Percentiles rank a stretch among this genome's conserved stretches.
Conservation (phyloP, 2,113 vertebrate species). For the Carassius carassius region DNA sequence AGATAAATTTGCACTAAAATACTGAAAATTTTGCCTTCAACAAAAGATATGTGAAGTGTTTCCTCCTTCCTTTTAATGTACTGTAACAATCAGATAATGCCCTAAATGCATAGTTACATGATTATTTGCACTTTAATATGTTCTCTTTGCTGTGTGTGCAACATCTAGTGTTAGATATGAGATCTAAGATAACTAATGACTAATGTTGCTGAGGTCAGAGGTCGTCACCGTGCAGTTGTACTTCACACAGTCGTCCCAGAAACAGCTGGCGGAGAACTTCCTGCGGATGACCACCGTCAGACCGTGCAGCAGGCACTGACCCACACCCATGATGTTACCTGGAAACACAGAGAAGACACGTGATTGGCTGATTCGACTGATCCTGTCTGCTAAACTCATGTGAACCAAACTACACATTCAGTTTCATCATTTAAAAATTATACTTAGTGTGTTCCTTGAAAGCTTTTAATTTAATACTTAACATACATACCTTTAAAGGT, state of each 20-base stretch:
- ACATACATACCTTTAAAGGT: neutral
- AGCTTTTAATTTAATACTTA: neutral
- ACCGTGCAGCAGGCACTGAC: constrained; percentile 86
- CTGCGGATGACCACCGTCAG: constrained; percentile 82
- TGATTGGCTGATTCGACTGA: too few relatives aligned
- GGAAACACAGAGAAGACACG: constrained; percentile 2
- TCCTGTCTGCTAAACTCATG: neutral
- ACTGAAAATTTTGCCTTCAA: neutral
- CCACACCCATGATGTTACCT: constrained; percentile 88
- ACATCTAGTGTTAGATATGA: neutral
- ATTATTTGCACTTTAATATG: neutral
- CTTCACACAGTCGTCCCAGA: constrained; percentile 88
- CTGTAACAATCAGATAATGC: neutral
- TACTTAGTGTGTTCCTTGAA: neutral
- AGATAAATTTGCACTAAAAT: neutral
- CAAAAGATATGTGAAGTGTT: neutral
- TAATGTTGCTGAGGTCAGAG: neutral
- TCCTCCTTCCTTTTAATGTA: neutral
- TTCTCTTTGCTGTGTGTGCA: too few relatives aligned
- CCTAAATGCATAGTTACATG: neutral
- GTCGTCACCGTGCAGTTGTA: constrained; percentile 85
- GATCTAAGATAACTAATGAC: neutral
- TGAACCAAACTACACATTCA: neutral
- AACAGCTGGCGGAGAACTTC: constrained; percentile 87
- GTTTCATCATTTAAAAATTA: neutral